phyloP scores from a whole-genome alignment of 2,113 vertebrate species.

The Plestiodon gilberti region DNA sequence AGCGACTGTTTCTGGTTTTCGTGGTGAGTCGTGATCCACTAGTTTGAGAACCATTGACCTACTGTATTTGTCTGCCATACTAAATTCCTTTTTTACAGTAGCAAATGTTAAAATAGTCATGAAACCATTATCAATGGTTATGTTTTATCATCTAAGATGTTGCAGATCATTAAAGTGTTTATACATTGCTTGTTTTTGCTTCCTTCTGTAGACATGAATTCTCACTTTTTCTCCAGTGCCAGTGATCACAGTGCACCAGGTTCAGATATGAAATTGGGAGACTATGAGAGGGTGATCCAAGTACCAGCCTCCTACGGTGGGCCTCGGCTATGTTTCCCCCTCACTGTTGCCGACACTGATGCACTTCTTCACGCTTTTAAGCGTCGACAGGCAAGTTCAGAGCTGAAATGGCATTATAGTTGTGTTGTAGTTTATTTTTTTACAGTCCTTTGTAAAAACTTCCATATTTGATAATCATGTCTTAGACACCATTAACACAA shows the following conservation, averaged over 20 bases:
- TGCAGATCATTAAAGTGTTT: too few species aligned
- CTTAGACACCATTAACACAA: background rate
- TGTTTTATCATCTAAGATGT: background rate
- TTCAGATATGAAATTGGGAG: conserved; percentile 57
- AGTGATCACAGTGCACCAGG: conserved; percentile 55
- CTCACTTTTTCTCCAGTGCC: conserved; percentile 76
- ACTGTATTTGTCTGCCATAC: background rate
- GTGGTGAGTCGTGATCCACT: too few species aligned
- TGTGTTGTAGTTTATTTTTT: background rate
- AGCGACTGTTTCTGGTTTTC: too few species aligned
- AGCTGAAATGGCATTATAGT: background rate
- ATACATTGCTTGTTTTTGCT: conserved; percentile 16
- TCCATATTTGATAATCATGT: background rate
- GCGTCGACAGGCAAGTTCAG: conserved; percentile 83
- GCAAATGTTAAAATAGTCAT: background rate
- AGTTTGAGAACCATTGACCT: too few species aligned
- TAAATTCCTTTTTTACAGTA: background rate
- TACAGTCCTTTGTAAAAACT: background rate
- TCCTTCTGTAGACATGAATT: conserved; percentile 76
- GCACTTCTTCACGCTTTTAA: conserved; percentile 87
- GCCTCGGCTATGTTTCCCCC: conserved; percentile 89
- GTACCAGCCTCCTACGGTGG: conserved; percentile 87
- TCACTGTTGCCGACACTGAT: conserved; percentile 82
- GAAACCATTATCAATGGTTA: background rate
- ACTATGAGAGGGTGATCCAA: conserved; percentile 78